These are phyloP conservation scores for Scrobipalpa costella DNA, from an alignment of 2,888 invertebrate genomes.

Conservation along the genomic window DNA sequence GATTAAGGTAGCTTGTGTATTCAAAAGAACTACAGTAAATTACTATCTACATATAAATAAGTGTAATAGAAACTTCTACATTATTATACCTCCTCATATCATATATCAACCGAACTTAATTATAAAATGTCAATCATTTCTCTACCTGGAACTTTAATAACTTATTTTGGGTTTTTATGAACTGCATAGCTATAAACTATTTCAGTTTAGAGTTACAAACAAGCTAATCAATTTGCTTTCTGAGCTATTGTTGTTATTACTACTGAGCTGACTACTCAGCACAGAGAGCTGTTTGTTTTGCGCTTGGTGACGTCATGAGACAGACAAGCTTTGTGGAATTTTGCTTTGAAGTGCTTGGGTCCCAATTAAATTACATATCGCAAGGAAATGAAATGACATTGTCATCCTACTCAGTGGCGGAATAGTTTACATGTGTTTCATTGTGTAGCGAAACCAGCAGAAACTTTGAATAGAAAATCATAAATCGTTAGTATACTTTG, in stretches of 20 bases:
- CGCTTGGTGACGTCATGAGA: conserved; percentile 3
- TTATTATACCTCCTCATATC: too few relatives aligned
- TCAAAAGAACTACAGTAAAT: too few relatives aligned
- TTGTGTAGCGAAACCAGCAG: background rate
- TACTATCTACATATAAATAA: too few relatives aligned
- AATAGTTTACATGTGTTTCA: background rate
- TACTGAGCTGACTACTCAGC: background rate
- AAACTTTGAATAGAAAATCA: background rate
- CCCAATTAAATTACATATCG: background rate
- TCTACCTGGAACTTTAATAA: too few relatives aligned
- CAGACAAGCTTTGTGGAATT: conserved; percentile 7
- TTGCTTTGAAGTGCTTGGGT: conserved; percentile 7
- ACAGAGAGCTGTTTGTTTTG: background rate
- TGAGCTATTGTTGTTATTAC: background rate
- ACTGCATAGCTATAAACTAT: too few relatives aligned
- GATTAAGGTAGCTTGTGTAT: too few relatives aligned
- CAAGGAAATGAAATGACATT: conserved; percentile 1
- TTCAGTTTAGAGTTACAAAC: background rate
- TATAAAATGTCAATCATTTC: too few relatives aligned
- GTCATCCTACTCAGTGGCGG: background rate
- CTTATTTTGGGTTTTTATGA: too few relatives aligned
- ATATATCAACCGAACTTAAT: too few relatives aligned
- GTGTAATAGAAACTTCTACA: too few relatives aligned
- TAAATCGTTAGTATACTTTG: too few relatives aligned
- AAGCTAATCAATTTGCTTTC: background rate